Evolutionary conservation across 1,140 invertebrate genomes (phyloP), one percentile per base, ranked within the genome.

Genomic region (Patella vulgata): DNA sequence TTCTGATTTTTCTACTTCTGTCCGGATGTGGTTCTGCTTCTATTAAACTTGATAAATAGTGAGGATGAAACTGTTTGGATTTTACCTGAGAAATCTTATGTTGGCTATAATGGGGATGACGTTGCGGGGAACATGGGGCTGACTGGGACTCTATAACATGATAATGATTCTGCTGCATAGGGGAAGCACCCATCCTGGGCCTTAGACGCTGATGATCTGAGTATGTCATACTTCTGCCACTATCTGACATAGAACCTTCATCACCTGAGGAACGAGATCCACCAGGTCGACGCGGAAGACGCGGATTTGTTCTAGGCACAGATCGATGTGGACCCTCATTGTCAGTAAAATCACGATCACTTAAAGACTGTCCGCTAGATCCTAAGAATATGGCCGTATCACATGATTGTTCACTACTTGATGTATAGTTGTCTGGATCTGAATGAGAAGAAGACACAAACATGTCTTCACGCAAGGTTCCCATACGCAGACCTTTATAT

Each of bases 351-450:
- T 85, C 82, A 19, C 78, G 68, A 50, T 83, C 81, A 68, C 77
- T 82, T 3, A 82, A 67, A 6, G 80, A 78, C 63, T 82, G 75
- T 59, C 77, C 76, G 61, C 79, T 75, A n/a, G 92, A 91, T 11
- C 95, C 95, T 19, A 97, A 90, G 83, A 97, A 97, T 74, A 97
- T 97, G 33, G 97, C 95, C 0, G 95, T 98, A 82, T 97, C 95
- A 54, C 95, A 95, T 1, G 94, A 96, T 77, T 96, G 88, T 80
- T 97, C 95, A 78, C 94, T 96, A 74, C 94, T 96, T 1, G 95
- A 97, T 36, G 33, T 36, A 36, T 36, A 36, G 33, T 36, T 36
- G 57, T 95, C 93, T 70, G 95, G 93, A 79, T 93, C 93, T 52
- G 82, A 84, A 40, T 75, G 71, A 4, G 79, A 81, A n/a, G 75